Evolutionary conservation across 2,113 vertebrate species (phyloP).

Genomic region (Leucoraja erinaceus): DNA sequence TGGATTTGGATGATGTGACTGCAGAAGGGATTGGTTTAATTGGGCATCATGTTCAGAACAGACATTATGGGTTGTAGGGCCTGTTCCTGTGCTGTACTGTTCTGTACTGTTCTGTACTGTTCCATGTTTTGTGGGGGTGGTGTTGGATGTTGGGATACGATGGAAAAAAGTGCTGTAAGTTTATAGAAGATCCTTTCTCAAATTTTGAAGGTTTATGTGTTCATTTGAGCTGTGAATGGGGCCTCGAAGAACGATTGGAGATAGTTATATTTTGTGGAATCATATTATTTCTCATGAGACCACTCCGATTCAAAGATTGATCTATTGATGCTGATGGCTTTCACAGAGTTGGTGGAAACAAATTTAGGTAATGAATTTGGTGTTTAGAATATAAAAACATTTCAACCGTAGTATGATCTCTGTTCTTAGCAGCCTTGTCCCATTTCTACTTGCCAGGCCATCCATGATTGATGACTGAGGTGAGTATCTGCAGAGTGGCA

Average conservation of each 20-base stretch:
- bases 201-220: neutral
- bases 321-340: neutral
- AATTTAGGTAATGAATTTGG: neutral
- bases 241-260: neutral
- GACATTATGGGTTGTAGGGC: too few species aligned
- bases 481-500: too few species aligned
- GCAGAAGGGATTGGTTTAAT: too few species aligned
- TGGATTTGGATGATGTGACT: too few species aligned
- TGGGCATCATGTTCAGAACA: too few species aligned
- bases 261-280: neutral
- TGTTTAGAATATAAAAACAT: neutral
- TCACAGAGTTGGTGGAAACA: neutral
- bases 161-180: neutral
- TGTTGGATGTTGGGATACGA: too few species aligned
- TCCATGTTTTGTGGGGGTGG: too few species aligned
- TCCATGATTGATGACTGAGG: too few species aligned
- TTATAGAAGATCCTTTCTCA: neutral
- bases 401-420: neutral
- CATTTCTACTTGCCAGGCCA: too few species aligned
- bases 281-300: neutral
- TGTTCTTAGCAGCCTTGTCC: neutral
- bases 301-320: neutral
- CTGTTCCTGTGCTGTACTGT: too few species aligned
- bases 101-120: too few species aligned
- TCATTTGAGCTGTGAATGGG: neutral